phyloP scores from a whole-genome alignment of 1,140 invertebrate genomes.

The Heterodera schachtii region DNA sequence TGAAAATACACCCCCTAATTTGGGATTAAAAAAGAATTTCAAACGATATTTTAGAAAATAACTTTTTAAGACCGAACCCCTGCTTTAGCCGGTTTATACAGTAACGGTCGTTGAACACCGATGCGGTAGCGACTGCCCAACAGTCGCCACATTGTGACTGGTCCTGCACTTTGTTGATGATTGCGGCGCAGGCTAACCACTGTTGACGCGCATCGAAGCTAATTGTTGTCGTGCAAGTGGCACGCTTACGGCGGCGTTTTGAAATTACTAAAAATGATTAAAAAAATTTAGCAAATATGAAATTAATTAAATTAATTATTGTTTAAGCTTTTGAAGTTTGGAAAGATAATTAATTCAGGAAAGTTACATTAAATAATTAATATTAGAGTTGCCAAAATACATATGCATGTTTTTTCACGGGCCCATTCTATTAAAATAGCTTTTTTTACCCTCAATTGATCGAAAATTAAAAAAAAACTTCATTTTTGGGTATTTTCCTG shows the following conservation, averaged over 20 bases:
- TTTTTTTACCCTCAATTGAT: no score
- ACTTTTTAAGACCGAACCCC: neutral
- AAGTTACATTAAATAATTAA: neutral
- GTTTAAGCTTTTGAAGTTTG: neutral
- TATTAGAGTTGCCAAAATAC: neutral
- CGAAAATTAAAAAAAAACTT: no score
- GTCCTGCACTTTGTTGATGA: slow-evolving; percentile 23
- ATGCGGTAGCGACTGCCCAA: slow-evolving; percentile 23
- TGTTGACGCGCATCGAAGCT: slow-evolving; percentile 18
- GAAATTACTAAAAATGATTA: neutral
- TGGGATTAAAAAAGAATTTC: no score
- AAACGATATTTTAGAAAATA: neutral
- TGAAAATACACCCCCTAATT: no score
- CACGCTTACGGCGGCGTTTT: slow-evolving; percentile 3
- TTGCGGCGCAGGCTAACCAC: slow-evolving; percentile 16
- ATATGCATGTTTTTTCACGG: no score
- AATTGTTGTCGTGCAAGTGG: slow-evolving; percentile 5
- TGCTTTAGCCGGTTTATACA: slow-evolving; percentile 12
- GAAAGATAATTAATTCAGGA: no score
- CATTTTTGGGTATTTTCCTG: no score
- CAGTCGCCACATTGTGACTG: slow-evolving; percentile 25
- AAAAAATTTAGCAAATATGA: neutral
- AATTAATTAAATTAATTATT: neutral
- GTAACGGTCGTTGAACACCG: slow-evolving; percentile 25
- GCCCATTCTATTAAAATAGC: no score